phyloP scores from a whole-genome alignment of 2,797 vertebrate genomes.

The Molossus alvarezi region DNA sequence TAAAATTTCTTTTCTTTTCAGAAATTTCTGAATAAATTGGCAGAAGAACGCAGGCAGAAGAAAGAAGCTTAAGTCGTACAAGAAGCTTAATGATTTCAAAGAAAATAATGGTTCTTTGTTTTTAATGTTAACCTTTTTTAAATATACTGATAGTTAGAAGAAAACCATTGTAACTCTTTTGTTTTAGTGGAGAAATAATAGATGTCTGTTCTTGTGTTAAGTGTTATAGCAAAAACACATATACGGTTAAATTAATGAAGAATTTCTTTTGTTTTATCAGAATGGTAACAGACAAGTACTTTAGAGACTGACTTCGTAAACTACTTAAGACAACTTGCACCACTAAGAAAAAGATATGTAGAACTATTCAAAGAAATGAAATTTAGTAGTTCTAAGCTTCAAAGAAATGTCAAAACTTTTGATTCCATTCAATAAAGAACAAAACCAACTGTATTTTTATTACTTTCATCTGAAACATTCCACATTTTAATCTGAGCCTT shows the following conservation, averaged over 20 bases:
- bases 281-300: constrained; percentile 87
- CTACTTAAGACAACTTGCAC: constrained; percentile 87
- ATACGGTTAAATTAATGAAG: constrained; percentile 90
- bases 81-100: constrained; percentile 85
- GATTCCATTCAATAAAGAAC: constrained; percentile 90
- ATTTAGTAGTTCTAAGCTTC: constrained; percentile 87
- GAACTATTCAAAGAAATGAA: constrained; percentile 84
- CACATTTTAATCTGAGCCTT: constrained; percentile 90
- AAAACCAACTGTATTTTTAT: constrained; percentile 89
- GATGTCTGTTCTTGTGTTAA: constrained; percentile 91
- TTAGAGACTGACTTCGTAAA: constrained; percentile 85
- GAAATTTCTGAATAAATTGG: constrained; percentile 93
- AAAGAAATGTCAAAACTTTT: constrained; percentile 86
- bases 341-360: constrained; percentile 86
- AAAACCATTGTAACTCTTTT: constrained; percentile 90
- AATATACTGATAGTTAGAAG: constrained; percentile 89
- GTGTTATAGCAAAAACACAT: constrained; percentile 89
- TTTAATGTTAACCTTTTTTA: constrained; percentile 92
- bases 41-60: constrained; percentile 91
- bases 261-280: constrained; percentile 88
- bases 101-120: constrained; percentile 90
- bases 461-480: constrained; percentile 91
- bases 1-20: constrained; percentile 77
- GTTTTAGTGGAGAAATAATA: constrained; percentile 90
- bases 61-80: constrained; percentile 89